phyloP scores from a whole-genome alignment of 1,140 invertebrate genomes.

The Berghia stephanieae region DNA sequence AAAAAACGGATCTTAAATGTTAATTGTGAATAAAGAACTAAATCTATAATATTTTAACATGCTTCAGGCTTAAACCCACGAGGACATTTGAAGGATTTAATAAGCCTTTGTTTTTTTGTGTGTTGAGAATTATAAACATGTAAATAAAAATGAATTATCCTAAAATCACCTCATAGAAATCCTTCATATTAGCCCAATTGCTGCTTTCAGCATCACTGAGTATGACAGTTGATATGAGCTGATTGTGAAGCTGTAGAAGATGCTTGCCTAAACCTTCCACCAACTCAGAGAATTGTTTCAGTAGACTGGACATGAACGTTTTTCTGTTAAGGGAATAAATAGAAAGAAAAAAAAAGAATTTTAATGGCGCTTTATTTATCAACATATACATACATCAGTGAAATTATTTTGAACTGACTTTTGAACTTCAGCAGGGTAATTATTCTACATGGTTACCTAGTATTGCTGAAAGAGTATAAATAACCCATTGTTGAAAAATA shows the following conservation, averaged over 20 bases:
- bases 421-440: too few relatives aligned
- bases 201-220: conserved; percentile 60
- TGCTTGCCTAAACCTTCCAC: conserved; percentile 54
- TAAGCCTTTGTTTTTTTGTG: too few relatives aligned
- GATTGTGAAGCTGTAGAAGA: conserved; percentile 51
- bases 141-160: not conserved
- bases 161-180: conserved; percentile 59
- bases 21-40: too few relatives aligned
- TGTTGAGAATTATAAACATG: too few relatives aligned
- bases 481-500: too few relatives aligned
- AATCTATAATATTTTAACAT: too few relatives aligned
- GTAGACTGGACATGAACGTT: conserved; percentile 49
- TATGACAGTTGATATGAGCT: conserved; percentile 51
- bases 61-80: too few relatives aligned
- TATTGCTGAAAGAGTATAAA: too few relatives aligned
- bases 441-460: too few relatives aligned
- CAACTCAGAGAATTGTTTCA: conserved; percentile 56
- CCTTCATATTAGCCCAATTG: conserved; percentile 59
- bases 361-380: not conserved
- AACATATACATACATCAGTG: not conserved
- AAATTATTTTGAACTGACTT: not conserved
- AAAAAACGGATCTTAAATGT: too few relatives aligned
- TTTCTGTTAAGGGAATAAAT: conserved; percentile 45
- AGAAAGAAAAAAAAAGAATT: not conserved
- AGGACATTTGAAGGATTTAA: too few relatives aligned